Evolutionary conservation across 2,113 vertebrate genomes (phyloP), one percentile per base, ranked within the genome.

Genomic region (Corapipo altera): DNA sequence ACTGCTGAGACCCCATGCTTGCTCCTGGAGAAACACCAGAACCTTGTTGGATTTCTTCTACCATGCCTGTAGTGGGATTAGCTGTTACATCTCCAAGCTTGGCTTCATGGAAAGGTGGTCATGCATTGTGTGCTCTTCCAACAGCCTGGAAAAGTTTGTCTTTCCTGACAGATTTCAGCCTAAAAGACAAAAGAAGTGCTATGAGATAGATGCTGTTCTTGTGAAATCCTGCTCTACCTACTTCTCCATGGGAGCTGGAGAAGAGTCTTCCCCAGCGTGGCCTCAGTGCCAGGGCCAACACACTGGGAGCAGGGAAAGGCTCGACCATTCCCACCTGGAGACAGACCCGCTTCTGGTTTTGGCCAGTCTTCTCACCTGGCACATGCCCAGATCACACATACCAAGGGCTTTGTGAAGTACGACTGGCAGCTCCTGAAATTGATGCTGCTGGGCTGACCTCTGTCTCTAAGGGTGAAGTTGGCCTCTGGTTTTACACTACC

Each of bases 381-480:
- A 44, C 0, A 0, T 51, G 19, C 30, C 30, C 62, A 69, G 19
- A 30, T 23, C 28, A 64, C 17, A 17, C 8, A 19, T 57, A 54
- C 41, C 57, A 41, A 41, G 28, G 19, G 24, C 22, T 74, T 46
- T 79, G 44, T 62, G n/a, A 66, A 70, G 17, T 28, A n/a, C 58
- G 75, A 33, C n/a, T 44, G 18, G 27, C 35, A 61, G 20, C 17
- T 91, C 28, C 43, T 61, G n/a, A 37, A 32, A 21, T 0, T 49
- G 62, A 17, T 86, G 58, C n/a, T 85, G 55, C 48, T 52, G 49
- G 32, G 12, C 54, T 83, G 76, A 64, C 37, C 26, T 51, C 41
- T 15, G 39, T 24, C 43, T 85, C 46, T 5, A 17, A 52, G 33
- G 27, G 41, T 52, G 44, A 57, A 6, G 3, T 8, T 37, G 58